Evolutionary conservation across 2,888 invertebrate species (phyloP), one percentile per base, ranked within the genome.

Genomic region (Bugulina stolonifera): DNA sequence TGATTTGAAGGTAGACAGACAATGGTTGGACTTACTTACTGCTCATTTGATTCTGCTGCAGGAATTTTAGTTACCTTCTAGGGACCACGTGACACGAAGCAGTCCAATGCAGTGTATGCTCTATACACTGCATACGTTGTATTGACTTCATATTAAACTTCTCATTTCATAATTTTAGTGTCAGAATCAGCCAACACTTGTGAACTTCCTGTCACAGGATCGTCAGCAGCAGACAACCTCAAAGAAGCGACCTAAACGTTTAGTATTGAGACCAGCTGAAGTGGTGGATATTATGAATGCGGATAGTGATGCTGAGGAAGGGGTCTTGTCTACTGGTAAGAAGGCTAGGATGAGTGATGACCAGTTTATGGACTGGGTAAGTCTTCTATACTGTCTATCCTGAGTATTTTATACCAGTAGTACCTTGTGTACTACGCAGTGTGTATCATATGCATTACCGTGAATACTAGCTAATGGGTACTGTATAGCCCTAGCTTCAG

Each of bases 1-100:
- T n/a, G 58, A 71, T 10, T 69, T 35, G 3, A 71, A 71, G 70
- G 70, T 70, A 27, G 5, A 32, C 55, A 18, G 10, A 18, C 18
- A 52, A 14, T 22, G 10, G 52, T 52, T 14, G 52, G 22, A 52
- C 52, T 52, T 52, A 52, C 10, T 52, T n/a, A n/a, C n/a, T n/a
- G n/a, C n/a, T n/a, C n/a, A n/a, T n/a, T n/a, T n/a, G n/a, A n/a
- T n/a, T n/a, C n/a, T n/a, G n/a, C n/a, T n/a, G n/a, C n/a, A n/a
- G n/a, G n/a, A n/a, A n/a, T n/a, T n/a, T n/a, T n/a, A n/a, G n/a
- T n/a, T n/a, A n/a, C n/a, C n/a, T n/a, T n/a, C n/a, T n/a, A n/a
- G n/a, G n/a, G n/a, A n/a, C n/a, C n/a, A n/a, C n/a, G n/a, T n/a
- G n/a, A n/a, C n/a, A n/a, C n/a, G n/a, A n/a, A n/a, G n/a, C n/a